Base-by-base conservation (phyloP, 2,113 vertebrate species). In the Athene noctua region DNA sequence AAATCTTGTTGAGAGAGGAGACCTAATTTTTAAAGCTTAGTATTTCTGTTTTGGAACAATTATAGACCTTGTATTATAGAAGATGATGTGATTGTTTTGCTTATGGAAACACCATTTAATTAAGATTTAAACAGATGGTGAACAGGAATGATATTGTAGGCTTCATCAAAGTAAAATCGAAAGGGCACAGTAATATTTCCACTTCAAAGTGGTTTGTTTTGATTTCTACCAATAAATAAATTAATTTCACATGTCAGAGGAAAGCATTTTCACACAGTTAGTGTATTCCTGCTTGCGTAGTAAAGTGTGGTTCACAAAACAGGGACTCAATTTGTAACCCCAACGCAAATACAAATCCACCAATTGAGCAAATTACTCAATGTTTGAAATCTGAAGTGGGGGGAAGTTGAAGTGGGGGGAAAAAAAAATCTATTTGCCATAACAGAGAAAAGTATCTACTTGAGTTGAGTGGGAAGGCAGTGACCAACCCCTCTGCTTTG, bases 51-150 rank as follows among this genome's bases (percentile, higher is more conserved):
- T 81, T 78, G 51, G 73, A 83, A 26, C 38, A 83, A 7, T 42
- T 47, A 34, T 42, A 80, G 58, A 46, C 19, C 27, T 86, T 88
- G 49, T 63, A n/a, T 75, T 93, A 30, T 78, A 74, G 42, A 66
- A 34, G 44, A 80, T 16, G 51, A n/a, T 55, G 59, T 67, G 68
- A 46, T 89, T 79, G 59, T 78, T 96, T 92, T 95, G 86, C 38
- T 10, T 88, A 91, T 75, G 93, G 90, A 77, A 84, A 79, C 52
- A 61, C 42, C n/a, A 68, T 89, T 94, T 92, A 91, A 91, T 95
- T 92, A 94, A 85, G 88, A 68, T 72, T 70, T 87, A 89, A 96
- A 62, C 86, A 96, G 95, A 95, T 79, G 88, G 88, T 81, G 88
- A 92, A 85, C 65, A 91, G 80, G 54, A 96, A 42, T 65, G 36